Conservation (phyloP, 2,888 invertebrate genomes). For the Drosophila cognata region DNA sequence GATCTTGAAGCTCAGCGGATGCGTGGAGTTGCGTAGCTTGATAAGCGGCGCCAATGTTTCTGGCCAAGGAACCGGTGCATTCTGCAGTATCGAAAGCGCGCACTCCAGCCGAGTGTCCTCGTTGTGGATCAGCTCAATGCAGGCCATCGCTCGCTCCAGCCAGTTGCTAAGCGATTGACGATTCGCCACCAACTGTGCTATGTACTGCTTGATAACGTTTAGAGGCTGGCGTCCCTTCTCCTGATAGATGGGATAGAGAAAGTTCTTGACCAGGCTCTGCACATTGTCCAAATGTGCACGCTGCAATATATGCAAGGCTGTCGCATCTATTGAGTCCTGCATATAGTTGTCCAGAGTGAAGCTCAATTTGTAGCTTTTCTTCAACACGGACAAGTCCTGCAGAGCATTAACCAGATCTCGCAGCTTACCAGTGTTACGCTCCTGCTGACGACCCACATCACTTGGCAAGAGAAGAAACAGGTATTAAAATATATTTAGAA, state of each 20-base stretch:
- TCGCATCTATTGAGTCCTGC: conserved; percentile 83
- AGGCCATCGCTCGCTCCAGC: conserved; percentile 82
- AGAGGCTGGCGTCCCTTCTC: conserved; percentile 82
- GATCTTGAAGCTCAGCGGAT: conserved; percentile 83
- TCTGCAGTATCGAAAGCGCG: conserved; percentile 82
- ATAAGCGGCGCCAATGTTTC: conserved; percentile 79
- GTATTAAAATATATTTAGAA: background rate
- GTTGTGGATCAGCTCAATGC: conserved; percentile 82
- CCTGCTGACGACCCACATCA: conserved; percentile 83
- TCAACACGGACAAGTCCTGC: conserved; percentile 82
- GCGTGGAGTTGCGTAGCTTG: conserved; percentile 82
- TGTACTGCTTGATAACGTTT: conserved; percentile 81
- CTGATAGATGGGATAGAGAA: conserved; percentile 84
- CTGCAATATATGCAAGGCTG: conserved; percentile 83
- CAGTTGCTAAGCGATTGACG: conserved; percentile 81
- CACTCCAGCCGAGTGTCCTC: conserved; percentile 84
- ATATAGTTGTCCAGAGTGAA: conserved; percentile 84
- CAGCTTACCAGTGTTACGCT: conserved; percentile 81
- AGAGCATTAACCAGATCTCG: conserved; percentile 81
- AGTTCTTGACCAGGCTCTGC: conserved; percentile 82
- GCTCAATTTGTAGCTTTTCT: conserved; percentile 82
- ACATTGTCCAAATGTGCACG: conserved; percentile 83
- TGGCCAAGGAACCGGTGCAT: conserved; percentile 84
- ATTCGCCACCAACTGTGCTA: conserved; percentile 80
- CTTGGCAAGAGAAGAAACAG: conserved; percentile 46